Evolutionary conservation across 2,888 invertebrate species (phyloP).

Genomic region (Noctua janthe): DNA sequence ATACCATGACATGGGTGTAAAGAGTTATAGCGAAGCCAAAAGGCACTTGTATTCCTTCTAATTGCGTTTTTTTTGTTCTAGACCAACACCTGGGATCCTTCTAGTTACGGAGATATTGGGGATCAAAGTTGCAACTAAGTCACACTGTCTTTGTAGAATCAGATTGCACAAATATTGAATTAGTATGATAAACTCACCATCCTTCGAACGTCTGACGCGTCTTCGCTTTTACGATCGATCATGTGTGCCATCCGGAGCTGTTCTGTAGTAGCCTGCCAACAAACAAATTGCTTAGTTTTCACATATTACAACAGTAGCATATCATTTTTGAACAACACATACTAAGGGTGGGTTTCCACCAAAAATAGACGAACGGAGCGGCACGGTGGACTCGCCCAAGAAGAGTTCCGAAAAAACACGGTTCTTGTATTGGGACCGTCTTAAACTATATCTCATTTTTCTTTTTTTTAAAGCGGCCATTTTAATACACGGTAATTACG

Average conservation of each 20-base stretch:
- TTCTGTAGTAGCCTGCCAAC: conserved; percentile 93
- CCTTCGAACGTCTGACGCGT: conserved; percentile 91
- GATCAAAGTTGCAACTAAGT: too few species aligned
- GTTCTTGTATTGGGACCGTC: neutral
- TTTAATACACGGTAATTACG: too few species aligned
- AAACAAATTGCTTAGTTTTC: conserved; percentile 63
- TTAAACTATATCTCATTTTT: too few species aligned
- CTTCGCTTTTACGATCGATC: conserved; percentile 92
- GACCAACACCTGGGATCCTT: too few species aligned
- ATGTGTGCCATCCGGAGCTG: conserved; percentile 96
- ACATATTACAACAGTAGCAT: neutral
- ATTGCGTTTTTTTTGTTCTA: too few species aligned
- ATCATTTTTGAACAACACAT: neutral
- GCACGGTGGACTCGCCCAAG: neutral
- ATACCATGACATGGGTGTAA: too few species aligned
- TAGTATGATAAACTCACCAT: conserved; percentile 81
- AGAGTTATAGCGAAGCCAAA: too few species aligned
- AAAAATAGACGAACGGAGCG: neutral
- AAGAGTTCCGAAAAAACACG: neutral
- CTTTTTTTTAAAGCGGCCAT: too few species aligned
- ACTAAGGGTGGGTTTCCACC: neutral
- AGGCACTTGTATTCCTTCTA: too few species aligned
- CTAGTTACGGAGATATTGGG: too few species aligned
- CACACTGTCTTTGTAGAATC: neutral
- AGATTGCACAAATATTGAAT: neutral